Percentiles rank a stretch among this genome's conserved stretches.
Evolutionary conservation across 30 jellyfish, hydroid and myxozoan genomes (phyloP).

Genomic region (Pseudorhiza aurosa): DNA sequence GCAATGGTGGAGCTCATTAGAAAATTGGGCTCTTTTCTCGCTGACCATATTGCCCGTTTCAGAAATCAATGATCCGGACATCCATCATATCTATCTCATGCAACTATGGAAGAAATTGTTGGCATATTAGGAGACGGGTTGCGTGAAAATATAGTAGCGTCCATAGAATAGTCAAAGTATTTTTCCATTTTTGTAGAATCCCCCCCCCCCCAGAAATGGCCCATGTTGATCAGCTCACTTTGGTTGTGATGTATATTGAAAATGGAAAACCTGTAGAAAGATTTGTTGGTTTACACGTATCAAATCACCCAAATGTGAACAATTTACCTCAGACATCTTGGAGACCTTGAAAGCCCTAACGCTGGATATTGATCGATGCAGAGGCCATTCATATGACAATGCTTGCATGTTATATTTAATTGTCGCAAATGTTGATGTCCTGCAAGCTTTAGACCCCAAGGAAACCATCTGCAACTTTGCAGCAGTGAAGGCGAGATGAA

Average conservation of each 20-base stretch:
- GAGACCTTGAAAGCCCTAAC: no score
- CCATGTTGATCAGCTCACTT: constrained; percentile 71
- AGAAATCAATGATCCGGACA: no score
- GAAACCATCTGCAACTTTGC: no score
- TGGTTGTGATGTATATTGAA: no score
- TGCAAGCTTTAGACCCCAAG: no score
- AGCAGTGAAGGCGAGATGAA: constrained; percentile 8
- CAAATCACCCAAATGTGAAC: no score
- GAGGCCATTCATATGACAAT: constrained; percentile 72
- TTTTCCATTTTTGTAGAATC: constrained; percentile 60
- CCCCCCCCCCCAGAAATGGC: constrained; percentile 73
- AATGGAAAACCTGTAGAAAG: no score
- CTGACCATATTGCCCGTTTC: constrained; percentile 37
- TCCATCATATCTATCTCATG: no score
- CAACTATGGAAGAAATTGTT: constrained; percentile 49
- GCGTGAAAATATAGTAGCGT: constrained; percentile 4
- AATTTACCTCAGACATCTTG: no score
- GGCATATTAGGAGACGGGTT: constrained; percentile 17
- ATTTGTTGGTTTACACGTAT: no score
- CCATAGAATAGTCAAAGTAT: no score
- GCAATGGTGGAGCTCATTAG: constrained; percentile 48
- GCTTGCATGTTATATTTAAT: constrained; percentile 32
- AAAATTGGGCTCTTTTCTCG: constrained; percentile 20
- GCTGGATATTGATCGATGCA: constrained; percentile 27
- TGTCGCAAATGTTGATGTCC: constrained; percentile 19